Conservation (phyloP, 2,113 vertebrate genomes). For the Erpornis zantholeuca region DNA sequence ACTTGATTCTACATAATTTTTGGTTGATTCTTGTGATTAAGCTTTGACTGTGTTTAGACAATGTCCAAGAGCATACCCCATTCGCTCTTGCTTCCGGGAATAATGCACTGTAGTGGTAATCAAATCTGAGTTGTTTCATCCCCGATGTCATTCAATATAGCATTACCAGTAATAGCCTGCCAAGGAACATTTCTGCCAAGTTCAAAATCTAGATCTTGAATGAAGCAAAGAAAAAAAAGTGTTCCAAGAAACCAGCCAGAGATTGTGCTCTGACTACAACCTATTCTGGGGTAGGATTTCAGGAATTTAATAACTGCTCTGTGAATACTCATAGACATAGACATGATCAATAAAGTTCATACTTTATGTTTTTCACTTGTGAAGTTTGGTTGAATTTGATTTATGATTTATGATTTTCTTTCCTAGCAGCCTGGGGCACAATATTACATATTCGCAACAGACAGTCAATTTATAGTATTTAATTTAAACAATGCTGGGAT, state of each 20-base stretch:
- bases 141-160: background rate
- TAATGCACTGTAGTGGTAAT: background rate
- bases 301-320: background rate
- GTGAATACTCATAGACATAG: background rate
- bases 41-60: background rate
- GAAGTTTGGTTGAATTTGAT: background rate
- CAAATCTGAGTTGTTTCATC: background rate
- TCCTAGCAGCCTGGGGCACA: background rate
- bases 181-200: background rate
- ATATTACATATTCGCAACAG: background rate
- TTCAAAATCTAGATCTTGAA: background rate
- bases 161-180: background rate
- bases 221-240: background rate
- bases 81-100: background rate
- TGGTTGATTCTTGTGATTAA: background rate
- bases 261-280: background rate
- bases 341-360: background rate
- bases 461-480: background rate
- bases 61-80: background rate
- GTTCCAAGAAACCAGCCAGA: background rate
- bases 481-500: background rate
- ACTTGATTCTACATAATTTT: conserved; percentile 7
- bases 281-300: background rate
- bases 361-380: background rate
- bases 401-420: background rate